phyloP scores from a whole-genome alignment of 37 sponge, comb jelly and placozoan genomes.

The Bolinopsis microptera region DNA sequence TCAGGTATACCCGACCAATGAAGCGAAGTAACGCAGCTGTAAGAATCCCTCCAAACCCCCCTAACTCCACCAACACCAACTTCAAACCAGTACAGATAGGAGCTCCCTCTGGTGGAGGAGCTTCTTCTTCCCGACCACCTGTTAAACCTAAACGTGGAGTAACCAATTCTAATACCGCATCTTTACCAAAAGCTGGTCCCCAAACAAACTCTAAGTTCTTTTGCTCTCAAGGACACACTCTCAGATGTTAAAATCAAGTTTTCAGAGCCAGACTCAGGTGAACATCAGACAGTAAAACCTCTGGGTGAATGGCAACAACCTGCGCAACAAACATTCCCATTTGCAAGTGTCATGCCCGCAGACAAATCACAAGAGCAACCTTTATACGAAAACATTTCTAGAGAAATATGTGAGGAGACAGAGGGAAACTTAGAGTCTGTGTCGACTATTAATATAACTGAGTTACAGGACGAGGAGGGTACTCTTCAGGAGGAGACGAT shows the following conservation, averaged over 20 bases:
- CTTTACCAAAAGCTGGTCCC: too few relatives aligned
- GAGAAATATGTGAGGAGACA: neutral
- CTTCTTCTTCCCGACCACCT: neutral
- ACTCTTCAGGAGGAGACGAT: neutral
- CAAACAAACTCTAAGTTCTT: neutral
- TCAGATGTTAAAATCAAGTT: neutral
- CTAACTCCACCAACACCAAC: neutral
- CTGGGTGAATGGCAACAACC: neutral
- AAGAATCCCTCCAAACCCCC: neutral
- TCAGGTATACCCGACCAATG: too few relatives aligned
- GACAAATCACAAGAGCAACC: too few relatives aligned
- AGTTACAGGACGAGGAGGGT: neutral
- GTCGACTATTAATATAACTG: neutral
- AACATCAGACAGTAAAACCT: neutral
- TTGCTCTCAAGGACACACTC: neutral
- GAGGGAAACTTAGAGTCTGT: neutral
- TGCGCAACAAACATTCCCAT: neutral
- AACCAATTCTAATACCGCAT: neutral
- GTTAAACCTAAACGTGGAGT: neutral
- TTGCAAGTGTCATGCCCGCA: neutral
- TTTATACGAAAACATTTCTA: neutral
- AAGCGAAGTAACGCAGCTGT: neutral
- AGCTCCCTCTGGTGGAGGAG: neutral
- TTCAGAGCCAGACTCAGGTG: neutral
- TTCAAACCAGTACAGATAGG: neutral